Base-by-base conservation (phyloP, 2,797 vertebrate genomes). In the Fratercula arctica region DNA sequence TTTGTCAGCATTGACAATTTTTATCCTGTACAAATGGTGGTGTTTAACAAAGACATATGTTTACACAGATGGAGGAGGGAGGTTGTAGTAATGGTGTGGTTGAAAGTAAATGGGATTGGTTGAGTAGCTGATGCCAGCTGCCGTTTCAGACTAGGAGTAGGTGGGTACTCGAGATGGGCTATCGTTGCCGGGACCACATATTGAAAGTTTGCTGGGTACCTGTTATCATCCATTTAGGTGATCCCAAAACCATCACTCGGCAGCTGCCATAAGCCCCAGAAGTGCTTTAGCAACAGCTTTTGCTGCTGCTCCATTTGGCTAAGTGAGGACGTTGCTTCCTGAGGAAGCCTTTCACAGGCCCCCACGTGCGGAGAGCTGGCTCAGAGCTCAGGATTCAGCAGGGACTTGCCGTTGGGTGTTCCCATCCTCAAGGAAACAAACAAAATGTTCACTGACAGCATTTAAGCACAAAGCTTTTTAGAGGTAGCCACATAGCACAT, bases 1-100 rank as follows among this genome's bases (percentile, higher is more conserved):
- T 97, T 96, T 95, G 93, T 96, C 95, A 95, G 95, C 95, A 96
- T 82, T 96, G 96, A 95, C 95, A 97, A 96, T 97, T 97, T 96
- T 97, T 96, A 96, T 95, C 90, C 94, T 85, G 86, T 95, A 89
- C 95, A 96, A 95, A 96, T 96, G 94, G 95, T 89, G 93, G 94
- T 95, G 95, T 96, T 96, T 96, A 96, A 96, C 93, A 95, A 96
- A 96, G 96, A 95, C 95, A 97, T 95, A 95, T 95, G 95, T 94
- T 97, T 96, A 95, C 93, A 94, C 93, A 96, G 94, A 95, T 95
- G 96, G 96, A 97, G 88, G 82, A 96, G 89, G 94, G 93, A 96
- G 96, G 95, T 95, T 96, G 94, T 96, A 97, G 94, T 96, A 96
- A 95, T 97, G 94, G 96, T 97, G 94, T 96, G 96, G 96, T 77